A percentile compares a stretch with the other conserved stretches of the same genome.
Conservation (phyloP, 2,797 vertebrate genomes). For the Cynodonichthys magdalenae region DNA sequence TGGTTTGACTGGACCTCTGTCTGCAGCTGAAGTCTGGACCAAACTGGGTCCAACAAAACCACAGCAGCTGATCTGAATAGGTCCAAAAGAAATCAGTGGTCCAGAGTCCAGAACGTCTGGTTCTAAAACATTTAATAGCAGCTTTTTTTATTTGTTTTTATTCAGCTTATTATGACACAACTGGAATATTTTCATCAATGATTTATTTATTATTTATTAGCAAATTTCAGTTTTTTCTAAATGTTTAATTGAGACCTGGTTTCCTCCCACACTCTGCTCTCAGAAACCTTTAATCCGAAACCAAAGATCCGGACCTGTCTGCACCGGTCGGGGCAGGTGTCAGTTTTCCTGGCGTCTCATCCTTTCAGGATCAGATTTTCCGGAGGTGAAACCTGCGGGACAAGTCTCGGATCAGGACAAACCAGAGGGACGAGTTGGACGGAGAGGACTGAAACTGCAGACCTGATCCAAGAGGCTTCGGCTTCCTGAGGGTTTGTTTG, state of each 20-base stretch:
- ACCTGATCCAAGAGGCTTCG: neutral
- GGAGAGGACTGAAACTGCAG: conserved; percentile 13
- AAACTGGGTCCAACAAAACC: neutral
- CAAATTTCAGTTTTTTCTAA: too few species aligned
- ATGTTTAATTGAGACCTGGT: too few species aligned
- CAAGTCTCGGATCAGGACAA: conserved; percentile 27
- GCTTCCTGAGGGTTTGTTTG: conserved; percentile 8
- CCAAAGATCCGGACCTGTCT: neutral
- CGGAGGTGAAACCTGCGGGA: conserved; percentile 39
- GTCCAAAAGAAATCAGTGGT: too few species aligned
- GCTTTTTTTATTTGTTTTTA: too few species aligned
- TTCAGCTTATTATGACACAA: too few species aligned
- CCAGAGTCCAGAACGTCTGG: too few species aligned
- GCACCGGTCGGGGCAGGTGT: neutral
- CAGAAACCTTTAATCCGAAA: neutral
- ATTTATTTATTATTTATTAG: too few species aligned
- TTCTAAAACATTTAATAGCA: too few species aligned
- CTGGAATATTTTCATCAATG: too few species aligned
- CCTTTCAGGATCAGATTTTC: conserved; percentile 7
- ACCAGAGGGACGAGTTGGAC: conserved; percentile 28
- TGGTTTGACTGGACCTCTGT: neutral
- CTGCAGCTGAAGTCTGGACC: neutral
- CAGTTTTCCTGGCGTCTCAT: conserved; percentile 5
- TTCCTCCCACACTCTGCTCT: too few species aligned
- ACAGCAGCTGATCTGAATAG: too few species aligned